Evolutionary conservation across 1,140 invertebrate genomes (phyloP).

Genomic region (Notospermus geniculatus): DNA sequence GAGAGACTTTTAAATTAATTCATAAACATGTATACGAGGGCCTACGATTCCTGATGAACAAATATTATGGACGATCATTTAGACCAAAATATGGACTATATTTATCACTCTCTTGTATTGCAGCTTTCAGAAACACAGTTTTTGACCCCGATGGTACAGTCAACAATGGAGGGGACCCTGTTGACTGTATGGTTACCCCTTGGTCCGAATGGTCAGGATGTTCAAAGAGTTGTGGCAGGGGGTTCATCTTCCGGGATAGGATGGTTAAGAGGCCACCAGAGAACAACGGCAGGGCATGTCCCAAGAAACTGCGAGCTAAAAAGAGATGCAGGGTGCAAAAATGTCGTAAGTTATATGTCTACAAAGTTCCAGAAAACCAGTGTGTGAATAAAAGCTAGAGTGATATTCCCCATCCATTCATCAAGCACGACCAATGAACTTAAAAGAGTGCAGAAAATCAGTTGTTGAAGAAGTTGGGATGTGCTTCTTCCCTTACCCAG

Average conservation of each 20-base stretch:
- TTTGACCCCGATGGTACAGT: neutral
- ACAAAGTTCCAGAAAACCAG: neutral
- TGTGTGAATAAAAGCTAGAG: neutral
- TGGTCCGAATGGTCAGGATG: slow-evolving; percentile 55
- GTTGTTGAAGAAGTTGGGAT: no score
- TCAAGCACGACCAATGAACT: neutral
- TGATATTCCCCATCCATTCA: neutral
- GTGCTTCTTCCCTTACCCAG: no score
- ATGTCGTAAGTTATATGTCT: slow-evolving; percentile 34
- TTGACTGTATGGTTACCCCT: slow-evolving; percentile 48
- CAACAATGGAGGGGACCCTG: slow-evolving; percentile 12
- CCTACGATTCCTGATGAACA: no score
- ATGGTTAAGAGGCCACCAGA: slow-evolving; percentile 37
- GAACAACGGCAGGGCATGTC: slow-evolving; percentile 45
- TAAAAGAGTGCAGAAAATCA: no score
- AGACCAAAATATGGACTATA: no score
- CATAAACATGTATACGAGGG: no score
- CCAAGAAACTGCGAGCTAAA: slow-evolving; percentile 34
- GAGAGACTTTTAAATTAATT: no score
- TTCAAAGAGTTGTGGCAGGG: slow-evolving; percentile 49
- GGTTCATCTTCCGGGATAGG: slow-evolving; percentile 27
- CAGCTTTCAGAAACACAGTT: neutral
- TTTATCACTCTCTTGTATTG: no score
- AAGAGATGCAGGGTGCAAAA: slow-evolving; percentile 34
- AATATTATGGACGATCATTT: no score